phyloP scores from a whole-genome alignment of 2,113 vertebrate genomes.

The Tricholaema leucomelas region DNA sequence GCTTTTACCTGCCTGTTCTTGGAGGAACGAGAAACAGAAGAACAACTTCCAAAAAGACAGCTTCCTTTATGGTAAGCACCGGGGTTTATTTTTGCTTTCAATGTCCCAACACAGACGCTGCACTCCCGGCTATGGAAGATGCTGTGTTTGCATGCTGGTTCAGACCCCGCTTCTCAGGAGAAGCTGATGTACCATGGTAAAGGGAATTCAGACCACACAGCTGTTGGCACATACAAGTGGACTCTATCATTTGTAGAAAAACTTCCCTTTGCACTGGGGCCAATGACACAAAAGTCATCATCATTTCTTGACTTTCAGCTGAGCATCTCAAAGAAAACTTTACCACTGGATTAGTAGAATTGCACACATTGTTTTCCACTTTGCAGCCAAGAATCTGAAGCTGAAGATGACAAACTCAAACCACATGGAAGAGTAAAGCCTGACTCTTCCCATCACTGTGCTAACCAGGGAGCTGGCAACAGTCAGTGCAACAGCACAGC shows the following conservation, averaged over 20 bases:
- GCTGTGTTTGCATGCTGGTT: not conserved
- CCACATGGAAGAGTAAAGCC: not conserved
- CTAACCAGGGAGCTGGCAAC: not conserved
- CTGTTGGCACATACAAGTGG: not conserved
- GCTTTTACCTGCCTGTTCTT: not conserved
- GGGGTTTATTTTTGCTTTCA: not conserved
- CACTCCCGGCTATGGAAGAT: not conserved
- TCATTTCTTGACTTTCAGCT: not conserved
- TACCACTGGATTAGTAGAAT: not conserved
- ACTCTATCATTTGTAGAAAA: not conserved
- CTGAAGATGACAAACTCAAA: not conserved
- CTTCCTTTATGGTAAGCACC: not conserved
- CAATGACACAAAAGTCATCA: not conserved
- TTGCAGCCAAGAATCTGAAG: not conserved
- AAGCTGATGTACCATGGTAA: not conserved
- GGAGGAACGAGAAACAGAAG: not conserved
- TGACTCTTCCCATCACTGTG: not conserved
- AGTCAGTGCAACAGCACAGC: not conserved
- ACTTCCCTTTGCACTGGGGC: not conserved
- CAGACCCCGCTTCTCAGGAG: not conserved
- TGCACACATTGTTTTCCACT: not conserved
- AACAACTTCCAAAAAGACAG: not conserved
- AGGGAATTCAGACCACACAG: not conserved
- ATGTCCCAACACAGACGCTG: not conserved
- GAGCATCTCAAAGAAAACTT: not conserved